These are phyloP conservation scores for Gymnodraco acuticeps DNA, from an alignment of 2,797 vertebrate genomes.

Conservation along the genomic window DNA sequence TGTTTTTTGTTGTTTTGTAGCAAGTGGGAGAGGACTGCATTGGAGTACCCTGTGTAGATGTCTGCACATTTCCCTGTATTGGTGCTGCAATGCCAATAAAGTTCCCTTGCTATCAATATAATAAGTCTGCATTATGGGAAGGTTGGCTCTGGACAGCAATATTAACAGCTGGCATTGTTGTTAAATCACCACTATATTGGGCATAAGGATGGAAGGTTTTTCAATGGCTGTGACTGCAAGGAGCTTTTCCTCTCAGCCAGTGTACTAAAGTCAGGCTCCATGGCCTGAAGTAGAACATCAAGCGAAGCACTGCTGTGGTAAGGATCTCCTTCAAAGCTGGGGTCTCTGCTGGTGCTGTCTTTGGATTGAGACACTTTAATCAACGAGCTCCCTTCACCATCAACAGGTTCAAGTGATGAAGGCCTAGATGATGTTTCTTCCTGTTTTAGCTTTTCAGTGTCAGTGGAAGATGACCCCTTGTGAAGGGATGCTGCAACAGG, in stretches of 20 bases:
- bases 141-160: constrained; percentile 79
- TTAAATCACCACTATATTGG: constrained; percentile 76
- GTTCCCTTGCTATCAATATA: constrained; percentile 84
- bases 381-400: constrained; percentile 70
- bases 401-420: constrained; percentile 75
- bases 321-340: constrained; percentile 82
- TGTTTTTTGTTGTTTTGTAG: too few relatives aligned
- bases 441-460: constrained; percentile 70
- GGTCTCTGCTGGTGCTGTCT: constrained; percentile 80
- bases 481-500: constrained; percentile 59
- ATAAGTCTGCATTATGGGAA: constrained; percentile 84
- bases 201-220: constrained; percentile 84
- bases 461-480: constrained; percentile 55
- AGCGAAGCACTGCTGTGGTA: constrained; percentile 90
- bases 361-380: constrained; percentile 66
- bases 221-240: constrained; percentile 81
- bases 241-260: constrained; percentile 89
- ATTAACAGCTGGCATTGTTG: constrained; percentile 81
- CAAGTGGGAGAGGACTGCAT: constrained; percentile 79
- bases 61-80: constrained; percentile 80
- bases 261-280: constrained; percentile 97
- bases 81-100: constrained; percentile 81
- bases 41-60: constrained; percentile 73
- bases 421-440: constrained; percentile 73
- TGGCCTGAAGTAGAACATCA: constrained; percentile 96